Evolutionary conservation across 1,140 invertebrate species (phyloP).

Genomic region (Pseudomyrmex gracilis): DNA sequence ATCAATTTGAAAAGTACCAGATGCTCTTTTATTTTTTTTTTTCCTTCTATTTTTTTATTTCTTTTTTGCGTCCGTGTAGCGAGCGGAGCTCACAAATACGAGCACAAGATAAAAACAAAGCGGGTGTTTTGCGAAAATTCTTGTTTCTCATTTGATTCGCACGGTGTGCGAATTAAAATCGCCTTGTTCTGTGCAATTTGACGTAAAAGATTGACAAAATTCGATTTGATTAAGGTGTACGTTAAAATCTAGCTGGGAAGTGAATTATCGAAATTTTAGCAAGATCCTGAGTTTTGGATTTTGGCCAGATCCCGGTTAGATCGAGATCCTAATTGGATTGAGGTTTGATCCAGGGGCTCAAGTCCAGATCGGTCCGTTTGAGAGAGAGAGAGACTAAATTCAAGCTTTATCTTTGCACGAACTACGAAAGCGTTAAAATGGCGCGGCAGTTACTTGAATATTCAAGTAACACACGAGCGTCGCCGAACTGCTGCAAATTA

Average conservation of each 20-base stretch:
- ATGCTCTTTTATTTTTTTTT: conserved; percentile 5
- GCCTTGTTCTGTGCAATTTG: neutral
- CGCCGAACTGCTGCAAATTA: neutral
- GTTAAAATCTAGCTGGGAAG: neutral
- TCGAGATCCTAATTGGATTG: neutral
- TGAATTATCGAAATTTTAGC: conserved; percentile 3
- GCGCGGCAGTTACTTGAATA: conserved; percentile 17
- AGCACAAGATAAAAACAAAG: neutral
- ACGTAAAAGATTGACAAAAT: neutral
- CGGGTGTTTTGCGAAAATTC: neutral
- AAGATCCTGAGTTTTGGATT: neutral
- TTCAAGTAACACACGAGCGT: conserved; percentile 9
- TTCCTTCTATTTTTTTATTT: conserved; percentile 9
- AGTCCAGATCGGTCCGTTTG: neutral
- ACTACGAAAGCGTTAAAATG: conserved; percentile 16
- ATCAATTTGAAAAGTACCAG: conserved; percentile 7
- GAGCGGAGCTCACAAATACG: conserved; percentile 14
- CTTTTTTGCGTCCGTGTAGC: neutral
- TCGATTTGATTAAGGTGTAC: neutral
- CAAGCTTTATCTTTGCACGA: neutral
- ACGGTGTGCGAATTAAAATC: neutral
- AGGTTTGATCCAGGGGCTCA: neutral
- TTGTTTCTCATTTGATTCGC: neutral
- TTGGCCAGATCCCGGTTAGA: neutral
- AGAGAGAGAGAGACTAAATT: neutral